A percentile compares a stretch with the other conserved stretches of the same genome.
phyloP scores from a whole-genome alignment of 2,888 invertebrate species.

The Cyrtodaria siliqua region DNA sequence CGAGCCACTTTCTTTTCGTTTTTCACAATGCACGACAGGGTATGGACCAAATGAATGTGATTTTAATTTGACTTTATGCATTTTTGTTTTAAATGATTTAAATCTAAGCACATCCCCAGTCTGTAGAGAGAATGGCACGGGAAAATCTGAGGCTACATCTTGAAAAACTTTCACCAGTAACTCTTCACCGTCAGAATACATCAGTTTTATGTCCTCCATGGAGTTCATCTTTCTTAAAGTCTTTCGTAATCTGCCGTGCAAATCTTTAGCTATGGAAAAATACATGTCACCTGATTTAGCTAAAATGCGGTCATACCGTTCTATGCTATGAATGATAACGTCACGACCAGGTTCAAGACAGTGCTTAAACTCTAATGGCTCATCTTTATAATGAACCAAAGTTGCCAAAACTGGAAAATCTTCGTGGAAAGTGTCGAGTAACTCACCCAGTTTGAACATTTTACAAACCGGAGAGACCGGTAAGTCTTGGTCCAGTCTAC shows the following conservation, averaged over 20 bases:
- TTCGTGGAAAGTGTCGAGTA: slow-evolving; percentile 65
- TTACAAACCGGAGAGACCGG: slow-evolving; percentile 30
- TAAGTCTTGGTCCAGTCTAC: not conserved
- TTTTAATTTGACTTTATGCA: slow-evolving; percentile 69
- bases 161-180: slow-evolving; percentile 71
- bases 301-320: slow-evolving; percentile 68
- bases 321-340: slow-evolving; percentile 70
- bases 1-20: slow-evolving; percentile 57
- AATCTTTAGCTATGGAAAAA: slow-evolving; percentile 68
- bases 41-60: slow-evolving; percentile 64
- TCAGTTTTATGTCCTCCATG: slow-evolving; percentile 61
- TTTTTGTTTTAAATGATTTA: slow-evolving; percentile 64
- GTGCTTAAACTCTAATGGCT: slow-evolving; percentile 60
- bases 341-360: slow-evolving; percentile 69
- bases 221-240: slow-evolving; percentile 67
- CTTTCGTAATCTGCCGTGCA: slow-evolving; percentile 70
- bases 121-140: slow-evolving; percentile 72
- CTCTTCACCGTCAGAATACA: slow-evolving; percentile 55
- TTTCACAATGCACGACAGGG: slow-evolving; percentile 67
- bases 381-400: slow-evolving; percentile 65
- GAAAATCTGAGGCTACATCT: slow-evolving; percentile 77
- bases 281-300: slow-evolving; percentile 65
- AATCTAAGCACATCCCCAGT: slow-evolving; percentile 73
- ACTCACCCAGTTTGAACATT: slow-evolving; percentile 61
- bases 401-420: slow-evolving; percentile 73